These are phyloP conservation scores for Otolemur crassicaudatus DNA, from an alignment of 2,797 vertebrate species.

Conservation along the genomic window DNA sequence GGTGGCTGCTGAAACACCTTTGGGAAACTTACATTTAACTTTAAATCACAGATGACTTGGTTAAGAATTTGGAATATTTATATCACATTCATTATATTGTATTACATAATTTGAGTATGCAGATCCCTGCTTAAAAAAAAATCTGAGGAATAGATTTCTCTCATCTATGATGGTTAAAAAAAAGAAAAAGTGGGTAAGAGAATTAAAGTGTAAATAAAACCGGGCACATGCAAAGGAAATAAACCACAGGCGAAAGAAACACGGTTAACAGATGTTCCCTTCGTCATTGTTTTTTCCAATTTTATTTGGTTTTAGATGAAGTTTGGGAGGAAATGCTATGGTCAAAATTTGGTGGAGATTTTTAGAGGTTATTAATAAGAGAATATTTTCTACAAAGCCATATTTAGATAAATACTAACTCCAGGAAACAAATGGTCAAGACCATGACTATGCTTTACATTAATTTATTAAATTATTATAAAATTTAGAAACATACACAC, in stretches of 20 bases:
- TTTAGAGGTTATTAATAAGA: background rate
- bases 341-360: background rate
- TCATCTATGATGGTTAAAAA: background rate
- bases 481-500: background rate
- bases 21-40: background rate
- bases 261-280: rapidly evolving
- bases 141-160: background rate
- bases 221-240: background rate
- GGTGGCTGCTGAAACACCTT: background rate
- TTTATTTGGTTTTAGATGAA: background rate
- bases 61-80: background rate
- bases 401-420: background rate
- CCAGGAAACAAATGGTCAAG: background rate
- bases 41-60: background rate
- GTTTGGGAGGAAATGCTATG: background rate
- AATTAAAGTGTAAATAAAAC: background rate
- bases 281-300: background rate
- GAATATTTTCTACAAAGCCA: background rate
- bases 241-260: background rate
- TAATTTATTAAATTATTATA: background rate
- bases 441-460: background rate
- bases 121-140: background rate
- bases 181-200: too few species aligned
- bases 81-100: background rate
- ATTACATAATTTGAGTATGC: background rate